A percentile compares a stretch with the other conserved stretches of the same genome.
Evolutionary conservation across 2,888 invertebrate species (phyloP).

Genomic region (Epinotia ramella): DNA sequence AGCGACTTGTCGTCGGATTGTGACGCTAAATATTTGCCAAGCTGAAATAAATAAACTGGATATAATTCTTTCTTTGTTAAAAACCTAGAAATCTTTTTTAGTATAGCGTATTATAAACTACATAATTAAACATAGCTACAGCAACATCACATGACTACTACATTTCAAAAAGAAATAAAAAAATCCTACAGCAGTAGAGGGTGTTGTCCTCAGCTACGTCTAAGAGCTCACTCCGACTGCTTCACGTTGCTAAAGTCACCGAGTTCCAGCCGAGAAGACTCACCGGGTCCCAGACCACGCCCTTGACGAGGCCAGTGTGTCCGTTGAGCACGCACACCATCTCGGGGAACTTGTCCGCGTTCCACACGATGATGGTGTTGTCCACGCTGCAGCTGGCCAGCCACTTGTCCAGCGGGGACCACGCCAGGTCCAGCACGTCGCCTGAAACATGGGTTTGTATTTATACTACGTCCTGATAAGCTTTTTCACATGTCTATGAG

Average conservation of each 20-base stretch:
- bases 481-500: too few relatives aligned
- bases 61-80: not conserved
- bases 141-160: too few relatives aligned
- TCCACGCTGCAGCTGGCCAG: slow-evolving; percentile 98
- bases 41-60: slow-evolving; percentile 60
- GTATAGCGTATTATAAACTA: too few relatives aligned
- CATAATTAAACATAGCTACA: too few relatives aligned
- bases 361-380: slow-evolving; percentile 99
- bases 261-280: slow-evolving; percentile 50
- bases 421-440: slow-evolving; percentile 97
- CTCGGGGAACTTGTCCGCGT: slow-evolving; percentile 94
- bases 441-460: slow-evolving; percentile 63
- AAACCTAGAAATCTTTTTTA: too few relatives aligned
- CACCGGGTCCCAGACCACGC: slow-evolving; percentile 99
- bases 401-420: slow-evolving; percentile 98
- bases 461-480: not conserved
- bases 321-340: slow-evolving; percentile 94
- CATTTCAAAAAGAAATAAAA: too few relatives aligned
- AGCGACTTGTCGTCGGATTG: slow-evolving; percentile 98
- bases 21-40: slow-evolving; percentile 98
- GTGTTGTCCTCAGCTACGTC: too few relatives aligned
- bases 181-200: too few relatives aligned
- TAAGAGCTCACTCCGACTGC: too few relatives aligned
- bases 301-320: slow-evolving; percentile 97
- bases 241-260: too few relatives aligned